phyloP scores from a whole-genome alignment of 1,140 invertebrate species.

The Vollenhovia emeryi region DNA sequence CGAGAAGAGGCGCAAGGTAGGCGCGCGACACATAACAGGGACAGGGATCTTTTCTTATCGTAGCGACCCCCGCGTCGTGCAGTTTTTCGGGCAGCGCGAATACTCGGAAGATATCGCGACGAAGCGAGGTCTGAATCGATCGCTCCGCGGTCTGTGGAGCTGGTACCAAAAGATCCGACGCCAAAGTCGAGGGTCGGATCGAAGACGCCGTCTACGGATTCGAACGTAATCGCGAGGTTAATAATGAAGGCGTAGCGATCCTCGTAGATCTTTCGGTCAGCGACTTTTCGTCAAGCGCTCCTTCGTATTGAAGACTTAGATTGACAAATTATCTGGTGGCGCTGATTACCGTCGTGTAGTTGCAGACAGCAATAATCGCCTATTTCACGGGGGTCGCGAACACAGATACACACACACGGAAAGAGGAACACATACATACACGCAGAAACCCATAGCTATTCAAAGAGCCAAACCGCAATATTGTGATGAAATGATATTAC shows the following conservation, averaged over 20 bases:
- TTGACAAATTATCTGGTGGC: background rate
- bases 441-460: slow-evolving; percentile 80
- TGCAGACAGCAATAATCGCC: background rate
- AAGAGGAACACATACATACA: background rate
- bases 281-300: background rate
- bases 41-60: background rate
- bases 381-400: slow-evolving; percentile 1
- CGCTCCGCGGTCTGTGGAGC: background rate
- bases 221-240: background rate
- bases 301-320: background rate
- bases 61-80: slow-evolving; percentile 14
- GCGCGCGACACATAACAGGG: background rate
- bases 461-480: slow-evolving; percentile 82
- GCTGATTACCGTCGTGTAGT: background rate
- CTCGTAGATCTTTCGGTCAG: background rate
- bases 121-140: background rate
- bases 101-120: background rate
- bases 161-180: background rate
- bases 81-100: background rate
- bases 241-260: background rate
- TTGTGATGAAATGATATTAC: slow-evolving; percentile 82
- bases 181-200: background rate
- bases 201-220: background rate
- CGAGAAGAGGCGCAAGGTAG: background rate
- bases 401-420: background rate